phyloP scores from a whole-genome alignment of 2,797 vertebrate genomes.

The Hephaestus fuliginosus region DNA sequence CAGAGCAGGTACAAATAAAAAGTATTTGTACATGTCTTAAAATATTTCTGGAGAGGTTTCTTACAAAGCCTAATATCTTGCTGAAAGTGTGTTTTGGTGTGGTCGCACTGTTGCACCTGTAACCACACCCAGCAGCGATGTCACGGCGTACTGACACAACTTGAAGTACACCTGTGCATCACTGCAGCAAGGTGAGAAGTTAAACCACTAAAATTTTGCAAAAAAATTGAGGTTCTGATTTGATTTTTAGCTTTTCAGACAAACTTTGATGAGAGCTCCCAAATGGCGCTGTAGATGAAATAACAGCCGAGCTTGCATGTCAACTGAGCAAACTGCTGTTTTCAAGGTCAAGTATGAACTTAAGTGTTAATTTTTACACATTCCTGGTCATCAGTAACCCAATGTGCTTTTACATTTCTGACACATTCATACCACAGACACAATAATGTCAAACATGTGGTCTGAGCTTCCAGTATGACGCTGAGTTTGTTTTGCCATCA shows the following conservation, averaged over 20 bases:
- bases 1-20: neutral
- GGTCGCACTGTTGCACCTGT: neutral
- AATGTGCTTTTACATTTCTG: neutral
- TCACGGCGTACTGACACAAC: neutral
- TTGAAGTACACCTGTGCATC: neutral
- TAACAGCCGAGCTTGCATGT: neutral
- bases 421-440: neutral
- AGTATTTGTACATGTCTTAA: neutral
- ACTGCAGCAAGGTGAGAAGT: neutral
- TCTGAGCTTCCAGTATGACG: too few species aligned
- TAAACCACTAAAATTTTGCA: neutral
- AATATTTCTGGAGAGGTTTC: neutral
- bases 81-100: neutral
- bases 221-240: neutral
- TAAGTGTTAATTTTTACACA: neutral
- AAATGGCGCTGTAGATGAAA: neutral
- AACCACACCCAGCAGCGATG: neutral
- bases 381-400: neutral
- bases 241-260: too few species aligned
- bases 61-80: neutral
- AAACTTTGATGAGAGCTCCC: neutral
- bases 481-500: too few species aligned
- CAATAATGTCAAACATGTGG: neutral
- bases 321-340: neutral
- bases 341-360: neutral